These are phyloP conservation scores for Isaurus tuberculatus DNA, from an alignment of 92 coral and sea anemone genomes.

Conservation along the genomic window DNA sequence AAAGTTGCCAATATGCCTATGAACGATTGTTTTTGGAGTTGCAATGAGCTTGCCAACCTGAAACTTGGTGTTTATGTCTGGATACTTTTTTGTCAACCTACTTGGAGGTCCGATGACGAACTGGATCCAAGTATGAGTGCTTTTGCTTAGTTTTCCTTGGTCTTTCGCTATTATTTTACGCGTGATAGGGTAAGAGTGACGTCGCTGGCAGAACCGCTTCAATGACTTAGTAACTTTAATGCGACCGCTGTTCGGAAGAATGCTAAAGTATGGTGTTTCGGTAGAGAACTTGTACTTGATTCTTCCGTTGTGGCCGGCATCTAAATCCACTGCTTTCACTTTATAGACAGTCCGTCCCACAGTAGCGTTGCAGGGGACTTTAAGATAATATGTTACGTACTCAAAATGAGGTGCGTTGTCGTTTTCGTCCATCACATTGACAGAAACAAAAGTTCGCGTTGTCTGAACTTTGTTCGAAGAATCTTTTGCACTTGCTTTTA, in stretches of 20 bases:
- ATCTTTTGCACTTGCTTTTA: constrained; percentile 74
- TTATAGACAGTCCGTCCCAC: constrained; percentile 79
- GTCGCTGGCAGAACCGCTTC: constrained; percentile 66
- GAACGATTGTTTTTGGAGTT: constrained; percentile 6
- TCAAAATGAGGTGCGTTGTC: constrained; percentile 74
- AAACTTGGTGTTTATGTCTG: constrained; percentile 24
- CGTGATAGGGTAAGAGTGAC: constrained; percentile 52
- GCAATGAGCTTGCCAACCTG: background rate
- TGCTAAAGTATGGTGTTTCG: constrained; percentile 78
- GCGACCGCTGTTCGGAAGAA: constrained; percentile 82
- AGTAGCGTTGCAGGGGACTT: constrained; percentile 85
- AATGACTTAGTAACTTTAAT: constrained; percentile 76
- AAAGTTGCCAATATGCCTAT: constrained; percentile 1
- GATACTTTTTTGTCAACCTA: constrained; percentile 62
- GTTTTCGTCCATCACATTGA: constrained; percentile 75
- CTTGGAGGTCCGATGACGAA: constrained; percentile 82
- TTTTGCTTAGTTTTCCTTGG: constrained; percentile 58
- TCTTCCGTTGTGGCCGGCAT: constrained; percentile 66
- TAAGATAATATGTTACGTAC: constrained; percentile 69
- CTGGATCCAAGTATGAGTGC: constrained; percentile 72
- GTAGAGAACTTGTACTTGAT: constrained; percentile 77
- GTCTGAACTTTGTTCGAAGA: constrained; percentile 50
- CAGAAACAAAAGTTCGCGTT: constrained; percentile 80
- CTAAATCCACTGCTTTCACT: constrained; percentile 70
- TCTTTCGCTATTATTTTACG: constrained; percentile 75